Conservation (phyloP, 1,140 invertebrate genomes). For the Phortica variegata region DNA sequence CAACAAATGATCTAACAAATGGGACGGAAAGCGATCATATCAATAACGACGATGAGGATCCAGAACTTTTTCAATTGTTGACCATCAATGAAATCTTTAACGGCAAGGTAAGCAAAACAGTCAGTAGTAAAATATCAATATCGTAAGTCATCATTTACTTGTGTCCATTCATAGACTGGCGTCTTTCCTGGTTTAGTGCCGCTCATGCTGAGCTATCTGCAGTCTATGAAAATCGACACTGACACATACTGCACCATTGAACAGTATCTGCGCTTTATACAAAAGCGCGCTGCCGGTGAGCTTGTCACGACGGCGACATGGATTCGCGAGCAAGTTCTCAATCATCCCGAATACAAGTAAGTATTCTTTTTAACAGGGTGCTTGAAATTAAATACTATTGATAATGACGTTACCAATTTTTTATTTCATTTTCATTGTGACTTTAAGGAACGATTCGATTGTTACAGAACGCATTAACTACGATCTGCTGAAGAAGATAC, state of each 20-base stretch:
- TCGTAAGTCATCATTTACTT: not conserved
- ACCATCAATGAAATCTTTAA: constrained; percentile 94
- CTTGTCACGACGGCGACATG: constrained; percentile 81
- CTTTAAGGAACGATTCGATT: constrained; percentile 69
- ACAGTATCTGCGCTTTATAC: constrained; percentile 92
- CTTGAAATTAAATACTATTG: not conserved
- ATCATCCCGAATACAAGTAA: constrained; percentile 83
- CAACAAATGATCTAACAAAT: no score
- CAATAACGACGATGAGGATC: not conserved
- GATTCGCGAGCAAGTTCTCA: constrained; percentile 84
- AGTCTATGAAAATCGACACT: constrained; percentile 87
- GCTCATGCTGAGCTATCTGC: constrained; percentile 86
- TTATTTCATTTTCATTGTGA: not conserved
- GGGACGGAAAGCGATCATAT: not conserved
- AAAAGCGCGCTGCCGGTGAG: constrained; percentile 79
- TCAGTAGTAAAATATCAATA: not conserved
- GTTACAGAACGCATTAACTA: constrained; percentile 87
- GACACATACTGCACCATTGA: constrained; percentile 93
- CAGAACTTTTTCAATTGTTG: constrained; percentile 60
- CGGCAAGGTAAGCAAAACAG: constrained; percentile 71
- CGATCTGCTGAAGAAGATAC: constrained; percentile 73
- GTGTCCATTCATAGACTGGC: constrained; percentile 59
- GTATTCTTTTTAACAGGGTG: not conserved
- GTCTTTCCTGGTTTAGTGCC: constrained; percentile 90
- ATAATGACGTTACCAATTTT: constrained; percentile 2